Base-by-base conservation (phyloP, 2,888 invertebrate genomes). In the Lasioglossum morio region DNA sequence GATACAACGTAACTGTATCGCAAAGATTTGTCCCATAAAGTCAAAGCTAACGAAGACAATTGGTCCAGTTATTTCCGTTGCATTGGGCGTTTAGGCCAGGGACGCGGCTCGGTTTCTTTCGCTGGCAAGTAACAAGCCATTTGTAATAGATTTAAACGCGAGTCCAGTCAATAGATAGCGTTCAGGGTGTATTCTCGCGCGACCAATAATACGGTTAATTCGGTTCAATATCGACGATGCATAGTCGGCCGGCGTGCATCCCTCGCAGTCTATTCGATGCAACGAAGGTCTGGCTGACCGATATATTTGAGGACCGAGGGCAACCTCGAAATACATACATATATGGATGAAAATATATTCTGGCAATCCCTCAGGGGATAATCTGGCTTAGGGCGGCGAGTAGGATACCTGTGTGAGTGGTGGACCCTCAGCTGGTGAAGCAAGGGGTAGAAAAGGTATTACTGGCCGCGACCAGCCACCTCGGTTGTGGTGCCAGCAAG, bases 351-450 rank as follows among this genome's bases (percentile, higher is more conserved):
- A 93, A 93, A 93, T 93, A 93, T 93, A 91, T 93, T 92, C 91
- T 77, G 87, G 84, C 93, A 90, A 93, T 93, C 93, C 91, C 92
- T 92, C 92, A 92, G 77, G 86, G 93, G 92, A 93, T 93, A 93
- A 93, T 93, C 93, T 92, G 91, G 93, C 92, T 93, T 93, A 93
- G 90, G 92, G 90, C 90, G 89, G 87, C 81, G 88, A 86, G 86
- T 82, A 83, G 87, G 83, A 88, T 89, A 90, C 86, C 91, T 88
- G 87, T 85, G 90, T 81, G 89, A 84, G 86, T 80, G 87, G 86
- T 84, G 85, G 88, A 81, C 63, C 83, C 82, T 85, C 75, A 79
- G 80, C 80, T 30, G 74, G 82, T 66, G 81, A 77, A 77, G 86
- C 80, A 81, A 86, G 89, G 83, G 87, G 83, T 87, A 88, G 89